Percentiles rank a stretch among this genome's conserved stretches.
phyloP scores from a whole-genome alignment of 2,113 vertebrate species.

The Leptobrachium leishanense region DNA sequence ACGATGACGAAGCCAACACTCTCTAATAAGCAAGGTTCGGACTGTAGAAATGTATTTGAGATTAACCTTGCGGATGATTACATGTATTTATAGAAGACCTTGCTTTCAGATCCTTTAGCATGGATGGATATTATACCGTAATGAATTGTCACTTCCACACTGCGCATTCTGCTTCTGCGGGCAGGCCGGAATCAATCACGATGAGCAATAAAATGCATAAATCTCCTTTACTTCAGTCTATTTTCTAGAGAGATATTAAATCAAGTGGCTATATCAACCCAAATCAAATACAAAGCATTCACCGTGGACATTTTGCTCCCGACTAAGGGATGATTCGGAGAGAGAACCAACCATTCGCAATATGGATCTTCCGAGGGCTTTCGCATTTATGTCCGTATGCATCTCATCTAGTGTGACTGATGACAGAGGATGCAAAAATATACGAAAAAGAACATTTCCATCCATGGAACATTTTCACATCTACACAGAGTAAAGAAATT shows the following conservation, averaged over 20 bases:
- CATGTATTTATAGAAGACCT: slow-evolving; percentile 37
- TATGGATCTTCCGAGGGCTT: too few species aligned
- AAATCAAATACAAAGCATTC: slow-evolving; percentile 15
- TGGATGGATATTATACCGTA: slow-evolving; percentile 32
- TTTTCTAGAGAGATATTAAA: slow-evolving; percentile 32
- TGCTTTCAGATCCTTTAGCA: slow-evolving; percentile 36
- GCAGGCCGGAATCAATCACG: slow-evolving; percentile 36
- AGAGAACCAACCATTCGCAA: too few species aligned
- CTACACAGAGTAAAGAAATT: too few species aligned
- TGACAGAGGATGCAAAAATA: too few species aligned
- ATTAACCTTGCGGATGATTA: slow-evolving; percentile 37
- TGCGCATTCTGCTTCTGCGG: slow-evolving; percentile 32
- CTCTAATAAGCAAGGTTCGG: slow-evolving; percentile 22
- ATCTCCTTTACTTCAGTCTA: slow-evolving; percentile 37
- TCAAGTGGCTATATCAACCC: slow-evolving; percentile 15
- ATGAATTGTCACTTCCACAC: slow-evolving; percentile 39
- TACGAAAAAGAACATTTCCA: too few species aligned
- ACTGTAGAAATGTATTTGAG: slow-evolving; percentile 32
- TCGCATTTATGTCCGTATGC: too few species aligned
- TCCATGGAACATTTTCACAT: too few species aligned
- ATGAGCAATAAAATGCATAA: slow-evolving; percentile 35
- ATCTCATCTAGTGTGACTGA: too few species aligned
- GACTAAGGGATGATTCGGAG: too few species aligned
- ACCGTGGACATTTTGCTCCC: background rate
- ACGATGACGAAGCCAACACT: slow-evolving; percentile 3